A percentile compares a stretch with the other conserved stretches of the same genome.
phyloP scores from a whole-genome alignment of 2,113 vertebrate species.

The Reinhardtius hippoglossoides region DNA sequence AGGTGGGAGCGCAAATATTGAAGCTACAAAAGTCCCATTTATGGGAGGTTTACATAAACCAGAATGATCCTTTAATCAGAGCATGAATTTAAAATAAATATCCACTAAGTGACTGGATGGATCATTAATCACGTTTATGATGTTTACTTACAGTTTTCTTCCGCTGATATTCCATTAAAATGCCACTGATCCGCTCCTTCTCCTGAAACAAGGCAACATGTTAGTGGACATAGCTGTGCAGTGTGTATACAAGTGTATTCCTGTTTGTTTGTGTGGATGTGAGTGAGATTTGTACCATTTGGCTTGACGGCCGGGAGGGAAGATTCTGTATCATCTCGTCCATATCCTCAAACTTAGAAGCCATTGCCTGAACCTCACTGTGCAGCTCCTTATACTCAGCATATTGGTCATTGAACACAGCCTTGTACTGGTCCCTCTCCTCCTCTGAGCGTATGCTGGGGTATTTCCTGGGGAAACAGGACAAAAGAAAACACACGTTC shows the following conservation, averaged over 20 bases:
- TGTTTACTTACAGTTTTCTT: constrained; percentile 92
- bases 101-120: not conserved
- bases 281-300: constrained; percentile 78
- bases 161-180: constrained; percentile 90
- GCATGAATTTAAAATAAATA: not conserved
- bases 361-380: constrained; percentile 87
- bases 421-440: constrained; percentile 91
- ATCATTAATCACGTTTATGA: not conserved
- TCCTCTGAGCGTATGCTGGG: constrained; percentile 89
- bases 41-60: no score
- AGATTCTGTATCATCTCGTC: constrained; percentile 88
- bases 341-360: constrained; percentile 89
- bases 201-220: constrained; percentile 82
- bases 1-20: no score
- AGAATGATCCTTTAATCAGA: not conserved
- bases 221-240: not conserved
- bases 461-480: constrained; percentile 86
- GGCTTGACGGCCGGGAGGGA: constrained; percentile 80
- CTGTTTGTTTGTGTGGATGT: not conserved
- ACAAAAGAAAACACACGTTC: not conserved
- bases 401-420: constrained; percentile 97
- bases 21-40: not conserved
- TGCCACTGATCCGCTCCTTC: constrained; percentile 87
- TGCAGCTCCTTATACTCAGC: constrained; percentile 95
- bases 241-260: not conserved